Evolutionary conservation across 2,113 vertebrate species (phyloP), one percentile per base, ranked within the genome.

Genomic region (Anarrhichthys ocellatus): DNA sequence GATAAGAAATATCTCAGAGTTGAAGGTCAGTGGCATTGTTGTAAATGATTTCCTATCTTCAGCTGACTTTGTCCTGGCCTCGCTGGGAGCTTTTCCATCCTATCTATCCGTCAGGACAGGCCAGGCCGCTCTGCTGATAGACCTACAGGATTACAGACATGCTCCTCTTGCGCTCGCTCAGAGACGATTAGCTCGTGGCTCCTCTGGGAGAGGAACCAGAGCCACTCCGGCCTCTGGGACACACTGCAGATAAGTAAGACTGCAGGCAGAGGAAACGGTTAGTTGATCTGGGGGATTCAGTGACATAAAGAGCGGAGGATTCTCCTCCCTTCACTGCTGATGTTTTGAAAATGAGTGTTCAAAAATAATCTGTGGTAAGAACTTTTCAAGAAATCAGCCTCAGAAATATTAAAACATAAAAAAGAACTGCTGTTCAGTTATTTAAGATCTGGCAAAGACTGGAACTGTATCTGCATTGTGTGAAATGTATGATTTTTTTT

Each of bases 61-160:
- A 76, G 85, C 65, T 77, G 42, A 69, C 82, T 88, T 83, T 87
- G 71, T 78, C 36, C 68, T 24, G 62, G 85, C 82, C 84, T 78
- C 27, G 75, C 91, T 84, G 42, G 42, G 81, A 84, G 89, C 82
- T 74, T 83, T 84, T 85, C 83, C 83, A 78, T 78, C 82, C 78
- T 80, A 84, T 85, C 81, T 84, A 64, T 89, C 87, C 85, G 80
- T 44, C 72, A 58, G 78, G 76, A 56, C 88, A 78, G 86, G 78
- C 85, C 76, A 56, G 78, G 76, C 87, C 78, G 76, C 86, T 84
- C 73, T 78, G 87, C 92, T 87, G 91, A 94, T 93, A 95, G 94
- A 93, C 81, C 88, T 84, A 69, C 86, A 80, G 93, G 92, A 93
- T 92, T 92, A 93, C 86, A 84, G 80, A 82, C 84, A 32, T 62